Percentiles rank a stretch among this genome's conserved stretches.
Evolutionary conservation across 2,797 vertebrate genomes (phyloP).

Genomic region (Sus cebifrons): DNA sequence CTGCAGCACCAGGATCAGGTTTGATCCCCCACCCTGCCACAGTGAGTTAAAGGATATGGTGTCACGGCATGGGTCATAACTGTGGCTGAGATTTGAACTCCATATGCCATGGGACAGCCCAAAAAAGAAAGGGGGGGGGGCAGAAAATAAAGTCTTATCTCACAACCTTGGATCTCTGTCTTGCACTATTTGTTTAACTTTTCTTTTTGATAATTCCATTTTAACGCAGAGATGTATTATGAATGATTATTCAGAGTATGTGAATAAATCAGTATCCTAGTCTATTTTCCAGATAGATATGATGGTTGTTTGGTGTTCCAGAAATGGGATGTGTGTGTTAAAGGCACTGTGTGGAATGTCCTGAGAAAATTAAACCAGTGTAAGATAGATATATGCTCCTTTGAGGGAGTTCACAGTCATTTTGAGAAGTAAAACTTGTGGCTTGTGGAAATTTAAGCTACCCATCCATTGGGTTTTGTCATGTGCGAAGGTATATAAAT

Average conservation of each 20-base stretch:
- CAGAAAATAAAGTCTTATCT: neutral
- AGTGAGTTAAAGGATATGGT: too few relatives aligned
- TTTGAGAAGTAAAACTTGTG: constrained; percentile 64
- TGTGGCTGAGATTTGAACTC: too few relatives aligned
- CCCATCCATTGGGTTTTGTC: neutral
- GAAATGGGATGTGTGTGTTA: constrained; percentile 48
- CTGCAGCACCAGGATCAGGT: too few relatives aligned
- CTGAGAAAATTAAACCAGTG: constrained; percentile 32
- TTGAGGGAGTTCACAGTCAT: constrained; percentile 14
- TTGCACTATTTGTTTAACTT: constrained; percentile 26
- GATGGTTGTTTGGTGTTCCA: constrained; percentile 22
- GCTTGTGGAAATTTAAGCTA: constrained; percentile 18
- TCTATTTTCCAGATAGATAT: constrained; percentile 37
- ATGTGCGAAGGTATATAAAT: neutral
- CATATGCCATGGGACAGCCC: too few relatives aligned
- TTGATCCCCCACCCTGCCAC: too few relatives aligned
- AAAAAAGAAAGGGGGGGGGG: too few relatives aligned
- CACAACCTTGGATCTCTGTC: constrained; percentile 42
- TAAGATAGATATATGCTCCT: constrained; percentile 3
- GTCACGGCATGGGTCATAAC: too few relatives aligned
- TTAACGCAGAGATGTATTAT: constrained; percentile 32
- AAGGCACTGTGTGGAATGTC: neutral
- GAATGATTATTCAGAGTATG: constrained; percentile 37
- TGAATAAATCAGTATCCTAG: neutral
- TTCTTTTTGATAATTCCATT: constrained; percentile 58